Base-by-base conservation (phyloP, 2,113 vertebrate genomes). In the Phocoena sinus region DNA sequence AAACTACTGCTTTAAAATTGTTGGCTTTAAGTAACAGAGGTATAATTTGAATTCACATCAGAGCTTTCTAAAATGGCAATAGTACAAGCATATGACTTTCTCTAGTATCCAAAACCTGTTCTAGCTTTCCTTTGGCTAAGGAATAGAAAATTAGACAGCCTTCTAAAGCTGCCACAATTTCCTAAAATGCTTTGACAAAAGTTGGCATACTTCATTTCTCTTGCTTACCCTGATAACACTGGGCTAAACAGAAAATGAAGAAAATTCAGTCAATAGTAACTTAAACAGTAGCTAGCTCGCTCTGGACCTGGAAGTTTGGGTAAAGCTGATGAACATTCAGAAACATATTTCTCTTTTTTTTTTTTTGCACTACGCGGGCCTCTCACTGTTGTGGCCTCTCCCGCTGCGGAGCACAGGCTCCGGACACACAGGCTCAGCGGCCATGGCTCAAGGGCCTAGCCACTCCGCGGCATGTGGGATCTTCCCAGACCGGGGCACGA, bases 1-100 rank as follows among this genome's bases (percentile, higher is more conserved):
- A 98, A 98, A 98, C 97, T 97, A 98, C 95, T 98, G 97, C 96
- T 98, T 98, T 96, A 97, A 98, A 98, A 98, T 73, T 56, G 98
- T 98, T 98, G 98, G 98, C 98, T 98, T 98, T 98, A 93, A 96
- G 95, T 98, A 98, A 98, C 95, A 98, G 98, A 98, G 98, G 98
- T 98, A 98, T 98, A 94, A 98, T 98, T 94, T 98, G 98, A 99
- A 98, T 63, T 97, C 88, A 98, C 96, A 98, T 98, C 98, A 98
- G 97, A 98, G 97, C 95, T 98, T 97, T 98, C 71, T 97, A 80
- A 97, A 98, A 98, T 98, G 98, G 98, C 98, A 98, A 97, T 50
- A 97, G 94, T 94, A 98, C 95, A 98, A 97, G 97, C 93, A 95
- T n/a, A 83, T 97, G 95, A 96, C 94, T 98, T 95, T 97, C 92